Evolutionary conservation across 2,888 invertebrate genomes (phyloP).

Genomic region (Gortyna flavago): DNA sequence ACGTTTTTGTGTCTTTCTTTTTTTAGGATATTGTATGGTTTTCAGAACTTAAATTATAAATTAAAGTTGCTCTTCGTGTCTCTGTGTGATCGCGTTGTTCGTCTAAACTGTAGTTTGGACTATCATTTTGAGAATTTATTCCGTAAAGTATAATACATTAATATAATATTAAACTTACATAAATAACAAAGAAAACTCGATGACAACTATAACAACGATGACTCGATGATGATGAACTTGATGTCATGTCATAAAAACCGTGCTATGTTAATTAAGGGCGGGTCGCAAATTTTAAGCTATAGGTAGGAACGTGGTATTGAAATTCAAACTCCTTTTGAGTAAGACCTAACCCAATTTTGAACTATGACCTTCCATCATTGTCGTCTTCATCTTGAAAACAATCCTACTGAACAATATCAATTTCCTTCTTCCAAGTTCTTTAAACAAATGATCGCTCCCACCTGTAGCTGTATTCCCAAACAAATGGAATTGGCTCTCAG

Average conservation of each 20-base stretch:
- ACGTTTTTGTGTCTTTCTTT: too few species aligned
- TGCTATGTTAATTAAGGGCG: accelerated
- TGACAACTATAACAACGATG: background rate
- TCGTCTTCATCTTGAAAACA: background rate
- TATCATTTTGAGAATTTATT: background rate
- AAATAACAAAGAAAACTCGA: background rate
- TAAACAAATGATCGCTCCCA: constrained; percentile 22
- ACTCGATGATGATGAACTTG: too few species aligned
- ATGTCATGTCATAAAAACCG: background rate
- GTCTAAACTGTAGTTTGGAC: too few species aligned
- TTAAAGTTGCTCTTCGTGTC: background rate
- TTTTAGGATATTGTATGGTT: too few species aligned
- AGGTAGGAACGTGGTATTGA: background rate
- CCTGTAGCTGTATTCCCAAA: constrained; percentile 35
- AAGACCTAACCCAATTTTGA: background rate
- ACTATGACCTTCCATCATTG: background rate
- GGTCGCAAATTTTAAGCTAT: background rate
- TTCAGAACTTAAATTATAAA: background rate
- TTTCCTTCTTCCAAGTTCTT: constrained; percentile 25
- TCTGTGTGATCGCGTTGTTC: background rate
- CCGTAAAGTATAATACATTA: too few species aligned
- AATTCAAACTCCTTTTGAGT: background rate
- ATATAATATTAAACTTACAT: background rate
- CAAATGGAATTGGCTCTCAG: constrained; percentile 25
- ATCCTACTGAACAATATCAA: constrained; percentile 16